These are phyloP conservation scores for Orthosia incerta DNA, from an alignment of 2,888 invertebrate species.

Conservation along the genomic window DNA sequence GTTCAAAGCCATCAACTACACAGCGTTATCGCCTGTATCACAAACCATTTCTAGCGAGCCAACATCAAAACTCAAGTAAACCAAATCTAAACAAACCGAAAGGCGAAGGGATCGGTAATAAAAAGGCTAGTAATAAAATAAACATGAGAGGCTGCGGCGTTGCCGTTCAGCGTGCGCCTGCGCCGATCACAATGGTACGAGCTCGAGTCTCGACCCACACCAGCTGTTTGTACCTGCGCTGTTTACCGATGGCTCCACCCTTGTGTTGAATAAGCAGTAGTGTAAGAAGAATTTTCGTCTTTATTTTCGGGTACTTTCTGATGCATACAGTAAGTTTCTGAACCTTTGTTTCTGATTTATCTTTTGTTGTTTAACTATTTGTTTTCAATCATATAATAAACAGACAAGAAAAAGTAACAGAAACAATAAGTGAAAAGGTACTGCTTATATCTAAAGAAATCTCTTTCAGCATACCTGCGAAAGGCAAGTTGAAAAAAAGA, in stretches of 20 bases:
- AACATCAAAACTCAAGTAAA: conserved; percentile 56
- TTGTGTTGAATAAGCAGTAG: conserved; percentile 49
- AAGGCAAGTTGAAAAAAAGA: too few relatives aligned
- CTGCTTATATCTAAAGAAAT: too few relatives aligned
- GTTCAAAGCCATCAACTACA: background rate
- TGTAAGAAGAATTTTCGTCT: conserved; percentile 34
- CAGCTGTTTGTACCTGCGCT: conserved; percentile 86
- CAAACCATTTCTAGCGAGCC: conserved; percentile 57
- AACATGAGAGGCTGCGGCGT: conserved; percentile 74
- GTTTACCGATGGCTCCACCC: conserved; percentile 73
- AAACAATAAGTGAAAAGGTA: too few relatives aligned
- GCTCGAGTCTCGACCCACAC: conserved; percentile 66
- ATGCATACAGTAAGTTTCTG: background rate
- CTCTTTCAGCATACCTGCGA: too few relatives aligned
- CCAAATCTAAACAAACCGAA: conserved; percentile 60
- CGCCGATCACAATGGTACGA: conserved; percentile 74
- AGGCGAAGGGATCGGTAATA: conserved; percentile 57
- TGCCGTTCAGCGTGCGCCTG: conserved; percentile 81
- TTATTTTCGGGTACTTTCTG: conserved; percentile 13
- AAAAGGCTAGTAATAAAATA: conserved; percentile 66
- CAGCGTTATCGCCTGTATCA: conserved; percentile 31
- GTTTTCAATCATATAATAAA: too few relatives aligned
- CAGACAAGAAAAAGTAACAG: too few relatives aligned
- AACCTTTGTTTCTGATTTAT: background rate
- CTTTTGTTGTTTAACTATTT: too few relatives aligned